Percentiles rank a stretch among this genome's conserved stretches.
phyloP scores from a whole-genome alignment of 1,140 invertebrate species.

The Stratiolaelaps scimitus region DNA sequence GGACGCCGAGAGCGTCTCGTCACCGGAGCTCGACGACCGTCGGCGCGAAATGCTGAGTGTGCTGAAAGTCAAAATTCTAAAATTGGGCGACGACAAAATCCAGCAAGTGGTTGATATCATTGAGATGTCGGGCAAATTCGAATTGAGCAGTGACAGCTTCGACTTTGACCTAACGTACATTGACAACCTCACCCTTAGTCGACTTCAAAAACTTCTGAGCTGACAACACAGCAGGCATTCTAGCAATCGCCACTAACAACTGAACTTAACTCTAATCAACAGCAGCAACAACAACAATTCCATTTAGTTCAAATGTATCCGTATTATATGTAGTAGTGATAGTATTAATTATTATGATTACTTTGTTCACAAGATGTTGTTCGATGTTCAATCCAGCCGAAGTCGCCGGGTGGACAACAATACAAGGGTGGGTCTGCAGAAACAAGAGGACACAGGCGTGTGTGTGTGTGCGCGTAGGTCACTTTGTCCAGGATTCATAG shows the following conservation, averaged over 20 bases:
- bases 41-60: background rate
- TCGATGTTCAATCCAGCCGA: too few relatives aligned
- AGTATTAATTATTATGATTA: too few relatives aligned
- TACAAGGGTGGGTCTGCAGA: too few relatives aligned
- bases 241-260: background rate
- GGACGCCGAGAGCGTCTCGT: constrained; percentile 19
- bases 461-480: too few relatives aligned
- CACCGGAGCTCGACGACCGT: background rate
- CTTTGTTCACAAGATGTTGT: too few relatives aligned
- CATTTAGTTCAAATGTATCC: too few relatives aligned
- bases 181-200: background rate
- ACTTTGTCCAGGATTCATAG: too few relatives aligned
- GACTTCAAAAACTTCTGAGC: constrained; percentile 11
- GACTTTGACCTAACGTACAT: background rate
- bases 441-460: too few relatives aligned
- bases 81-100: constrained; percentile 7
- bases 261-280: background rate
- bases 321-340: too few relatives aligned
- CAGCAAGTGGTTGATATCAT: constrained; percentile 16
- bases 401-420: too few relatives aligned
- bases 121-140: constrained; percentile 2
- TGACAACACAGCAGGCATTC: background rate
- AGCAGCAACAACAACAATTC: background rate
- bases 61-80: constrained; percentile 11
- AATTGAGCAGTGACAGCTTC: background rate